These are phyloP conservation scores for Microctonus hyperodae DNA, from an alignment of 2,888 invertebrate species.

Conservation along the genomic window DNA sequence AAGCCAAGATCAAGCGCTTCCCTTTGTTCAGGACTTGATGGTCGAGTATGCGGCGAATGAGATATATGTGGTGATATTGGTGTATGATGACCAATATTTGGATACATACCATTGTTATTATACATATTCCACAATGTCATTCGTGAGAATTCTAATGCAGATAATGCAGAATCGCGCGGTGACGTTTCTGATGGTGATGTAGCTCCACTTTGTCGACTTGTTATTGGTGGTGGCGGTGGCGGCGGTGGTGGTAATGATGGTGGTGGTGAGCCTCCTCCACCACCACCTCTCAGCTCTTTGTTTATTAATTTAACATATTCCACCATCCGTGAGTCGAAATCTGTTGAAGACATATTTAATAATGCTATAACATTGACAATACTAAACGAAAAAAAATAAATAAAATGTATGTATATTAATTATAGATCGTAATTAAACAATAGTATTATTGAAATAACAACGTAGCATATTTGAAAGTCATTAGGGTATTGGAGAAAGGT, in stretches of 20 bases:
- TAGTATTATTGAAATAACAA: too few relatives aligned
- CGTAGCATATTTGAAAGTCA: not conserved
- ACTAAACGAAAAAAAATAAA: not conserved
- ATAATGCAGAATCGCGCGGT: slow-evolving; percentile 68
- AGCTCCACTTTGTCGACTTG: slow-evolving; percentile 61
- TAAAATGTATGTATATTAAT: too few relatives aligned
- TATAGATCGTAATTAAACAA: not conserved
- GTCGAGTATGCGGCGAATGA: slow-evolving; percentile 62
- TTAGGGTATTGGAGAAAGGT: not conserved
- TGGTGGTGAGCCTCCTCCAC: slow-evolving; percentile 60
- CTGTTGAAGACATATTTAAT: slow-evolving; percentile 71
- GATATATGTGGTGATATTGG: slow-evolving; percentile 64
- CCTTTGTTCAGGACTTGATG: slow-evolving; percentile 67
- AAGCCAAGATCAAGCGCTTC: slow-evolving; percentile 83
- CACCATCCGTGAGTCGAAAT: slow-evolving; percentile 79
- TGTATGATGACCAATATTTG: slow-evolving; percentile 53
- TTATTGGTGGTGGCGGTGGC: slow-evolving; percentile 58
- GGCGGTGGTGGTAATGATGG: too few relatives aligned
- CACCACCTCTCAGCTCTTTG: slow-evolving; percentile 64
- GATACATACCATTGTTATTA: slow-evolving; percentile 66
- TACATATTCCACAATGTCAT: slow-evolving; percentile 85
- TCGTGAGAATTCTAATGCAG: slow-evolving; percentile 79
- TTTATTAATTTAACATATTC: slow-evolving; percentile 80
- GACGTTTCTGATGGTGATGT: slow-evolving; percentile 64
- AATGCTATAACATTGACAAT: slow-evolving; percentile 62